These are phyloP conservation scores for Heteractis magnifica DNA, from an alignment of 92 coral and sea anemone genomes.

Conservation along the genomic window DNA sequence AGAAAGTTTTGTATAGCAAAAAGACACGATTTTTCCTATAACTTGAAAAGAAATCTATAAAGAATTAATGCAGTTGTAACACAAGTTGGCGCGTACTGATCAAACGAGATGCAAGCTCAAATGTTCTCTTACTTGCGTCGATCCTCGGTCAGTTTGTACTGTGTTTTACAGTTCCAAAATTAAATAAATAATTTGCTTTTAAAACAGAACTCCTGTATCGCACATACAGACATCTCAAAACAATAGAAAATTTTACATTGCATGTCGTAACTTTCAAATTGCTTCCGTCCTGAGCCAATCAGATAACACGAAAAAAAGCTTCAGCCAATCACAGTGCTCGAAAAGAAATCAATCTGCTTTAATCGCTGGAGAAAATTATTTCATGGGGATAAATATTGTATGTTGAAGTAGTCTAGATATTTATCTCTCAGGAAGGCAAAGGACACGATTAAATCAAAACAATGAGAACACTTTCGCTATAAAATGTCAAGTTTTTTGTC, in stretches of 20 bases:
- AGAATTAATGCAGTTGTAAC: too few species aligned
- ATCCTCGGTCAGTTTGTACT: too few species aligned
- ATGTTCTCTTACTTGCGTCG: too few species aligned
- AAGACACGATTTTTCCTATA: too few species aligned
- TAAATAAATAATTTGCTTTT: too few species aligned
- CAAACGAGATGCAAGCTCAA: too few species aligned
- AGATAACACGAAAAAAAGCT: background rate
- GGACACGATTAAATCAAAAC: background rate
- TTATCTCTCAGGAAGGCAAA: background rate
- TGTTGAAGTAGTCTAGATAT: background rate
- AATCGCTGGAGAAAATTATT: background rate
- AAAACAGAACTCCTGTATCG: too few species aligned
- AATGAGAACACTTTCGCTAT: background rate
- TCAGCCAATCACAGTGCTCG: background rate
- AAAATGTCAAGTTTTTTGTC: background rate
- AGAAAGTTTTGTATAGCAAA: too few species aligned
- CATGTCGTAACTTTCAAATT: background rate
- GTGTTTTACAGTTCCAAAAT: too few species aligned
- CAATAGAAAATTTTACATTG: background rate
- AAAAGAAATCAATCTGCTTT: background rate
- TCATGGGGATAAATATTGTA: background rate
- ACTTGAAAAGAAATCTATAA: too few species aligned
- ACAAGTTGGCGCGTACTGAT: too few species aligned
- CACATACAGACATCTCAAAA: background rate
- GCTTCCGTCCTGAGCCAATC: background rate